Evolutionary conservation across 2,888 invertebrate genomes (phyloP).

Genomic region (Pediacus dermestoides): DNA sequence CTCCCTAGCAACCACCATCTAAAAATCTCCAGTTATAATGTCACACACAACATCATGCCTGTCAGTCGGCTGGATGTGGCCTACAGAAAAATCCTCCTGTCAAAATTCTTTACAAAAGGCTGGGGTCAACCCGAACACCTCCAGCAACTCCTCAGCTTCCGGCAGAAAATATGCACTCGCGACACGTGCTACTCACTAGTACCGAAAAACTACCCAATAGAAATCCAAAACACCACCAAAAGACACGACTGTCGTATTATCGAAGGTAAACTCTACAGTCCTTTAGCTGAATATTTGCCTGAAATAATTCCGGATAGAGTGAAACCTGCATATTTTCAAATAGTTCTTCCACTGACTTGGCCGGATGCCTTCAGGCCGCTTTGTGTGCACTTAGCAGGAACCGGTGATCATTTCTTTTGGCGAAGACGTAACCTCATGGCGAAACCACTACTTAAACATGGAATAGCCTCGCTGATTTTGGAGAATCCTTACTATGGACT

Average conservation of each 20-base stretch:
- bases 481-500: conserved; percentile 96
- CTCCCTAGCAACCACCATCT: no score
- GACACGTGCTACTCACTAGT: conserved; percentile 68
- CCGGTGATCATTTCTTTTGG: conserved; percentile 98
- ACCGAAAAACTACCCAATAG: conserved; percentile 74
- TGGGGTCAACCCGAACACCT: conserved; percentile 95
- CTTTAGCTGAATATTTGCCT: conserved; percentile 75
- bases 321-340: conserved; percentile 76
- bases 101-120: conserved; percentile 92
- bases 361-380: conserved; percentile 66
- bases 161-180: no score
- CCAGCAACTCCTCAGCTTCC: no score
- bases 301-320: conserved; percentile 81
- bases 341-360: conserved; percentile 78
- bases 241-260: conserved; percentile 66
- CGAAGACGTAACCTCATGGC: conserved; percentile 85
- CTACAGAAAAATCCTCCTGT: conserved; percentile 81
- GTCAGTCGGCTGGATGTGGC: conserved; percentile 66
- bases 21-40: no score
- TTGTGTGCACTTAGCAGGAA: conserved; percentile 91
- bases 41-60: no score
- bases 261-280: conserved; percentile 83
- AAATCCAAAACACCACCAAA: conserved; percentile 77
- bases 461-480: conserved; percentile 88
- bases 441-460: conserved; percentile 84